Base-by-base conservation (phyloP, 2,113 vertebrate species). In the Istiophorus platypterus region DNA sequence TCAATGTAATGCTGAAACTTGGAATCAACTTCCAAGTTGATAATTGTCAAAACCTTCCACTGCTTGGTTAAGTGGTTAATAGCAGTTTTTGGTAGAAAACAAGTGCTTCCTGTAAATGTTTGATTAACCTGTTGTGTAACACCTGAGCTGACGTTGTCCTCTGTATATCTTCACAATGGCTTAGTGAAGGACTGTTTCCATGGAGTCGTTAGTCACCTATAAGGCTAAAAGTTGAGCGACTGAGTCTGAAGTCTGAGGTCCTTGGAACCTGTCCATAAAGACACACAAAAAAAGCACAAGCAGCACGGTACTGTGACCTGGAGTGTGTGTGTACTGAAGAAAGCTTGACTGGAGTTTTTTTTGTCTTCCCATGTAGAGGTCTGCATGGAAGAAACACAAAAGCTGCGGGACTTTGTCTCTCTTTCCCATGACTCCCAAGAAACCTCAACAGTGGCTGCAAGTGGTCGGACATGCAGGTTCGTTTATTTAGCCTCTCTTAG, bases 401-500 rank as follows among this genome's bases (percentile, higher is more conserved):
- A 94, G 84, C 0, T 92, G 95, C 82, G 91, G 95, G 82, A 96
- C 96, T 65, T 96, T 92, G 81, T 93, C 94, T 0, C 93, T 95
- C 0, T 91, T 96, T n/a, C 79, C 95, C 20, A 94, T 95, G 76
- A 95, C 95, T 84, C 94, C 95, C 75, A 95, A 92, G 26, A 96
- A 96, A 77, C 93, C 93, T 58, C 95, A 95, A 63, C 93, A 95
- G 8, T 97, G 96, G 96, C 95, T 97, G 51, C 96, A 97, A 90
- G 94, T 97, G 18, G 96, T 97, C 0, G 97, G 97, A 77, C 96
- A 97, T 39, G 94, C 95, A 91, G 97, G 97, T 97, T 89, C 86
- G 91, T 82, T 67, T 14, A 29, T 42, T 34, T n/a, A 13, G 27
- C 42, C 24, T 72, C 18, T 20, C 6, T 59, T 20, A n/a, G n/a